phyloP scores from a whole-genome alignment of 2,888 invertebrate genomes.

The Cosmia pyralina region DNA sequence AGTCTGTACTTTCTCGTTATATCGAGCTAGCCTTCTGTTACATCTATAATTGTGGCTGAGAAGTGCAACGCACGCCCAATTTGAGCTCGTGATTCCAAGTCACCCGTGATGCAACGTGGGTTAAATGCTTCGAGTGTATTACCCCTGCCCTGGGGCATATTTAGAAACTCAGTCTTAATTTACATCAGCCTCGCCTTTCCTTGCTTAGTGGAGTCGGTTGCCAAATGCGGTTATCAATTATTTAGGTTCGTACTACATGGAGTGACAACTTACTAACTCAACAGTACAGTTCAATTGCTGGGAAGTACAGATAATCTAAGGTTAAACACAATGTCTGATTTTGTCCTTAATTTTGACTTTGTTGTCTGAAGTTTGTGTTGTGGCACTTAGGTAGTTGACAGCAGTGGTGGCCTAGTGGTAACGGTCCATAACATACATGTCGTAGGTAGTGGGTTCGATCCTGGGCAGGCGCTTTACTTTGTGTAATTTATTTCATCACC shows the following conservation, averaged over 20 bases:
- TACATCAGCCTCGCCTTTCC: background rate
- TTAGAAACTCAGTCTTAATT: conserved; percentile 27
- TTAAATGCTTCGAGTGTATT: conserved; percentile 23
- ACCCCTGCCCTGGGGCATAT: conserved; percentile 16
- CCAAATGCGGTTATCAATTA: background rate
- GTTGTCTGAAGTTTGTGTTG: background rate
- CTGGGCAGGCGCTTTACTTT: background rate
- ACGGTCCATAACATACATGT: background rate
- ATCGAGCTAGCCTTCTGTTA: background rate
- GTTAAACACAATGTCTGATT: background rate
- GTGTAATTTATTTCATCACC: background rate
- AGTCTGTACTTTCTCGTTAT: background rate
- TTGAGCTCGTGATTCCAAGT: conserved; percentile 45
- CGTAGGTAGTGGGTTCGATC: background rate
- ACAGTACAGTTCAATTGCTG: background rate
- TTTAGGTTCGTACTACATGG: background rate
- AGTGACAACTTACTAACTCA: background rate
- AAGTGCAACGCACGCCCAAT: conserved; percentile 60
- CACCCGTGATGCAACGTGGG: conserved; percentile 31
- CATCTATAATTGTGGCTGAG: conserved; percentile 1
- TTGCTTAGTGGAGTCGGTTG: background rate
- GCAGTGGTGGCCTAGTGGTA: background rate
- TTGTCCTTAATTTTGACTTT: background rate
- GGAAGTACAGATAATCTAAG: background rate
- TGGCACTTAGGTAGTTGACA: background rate